Conservation (phyloP, 2,888 invertebrate genomes). For the Rosalia funebris region DNA sequence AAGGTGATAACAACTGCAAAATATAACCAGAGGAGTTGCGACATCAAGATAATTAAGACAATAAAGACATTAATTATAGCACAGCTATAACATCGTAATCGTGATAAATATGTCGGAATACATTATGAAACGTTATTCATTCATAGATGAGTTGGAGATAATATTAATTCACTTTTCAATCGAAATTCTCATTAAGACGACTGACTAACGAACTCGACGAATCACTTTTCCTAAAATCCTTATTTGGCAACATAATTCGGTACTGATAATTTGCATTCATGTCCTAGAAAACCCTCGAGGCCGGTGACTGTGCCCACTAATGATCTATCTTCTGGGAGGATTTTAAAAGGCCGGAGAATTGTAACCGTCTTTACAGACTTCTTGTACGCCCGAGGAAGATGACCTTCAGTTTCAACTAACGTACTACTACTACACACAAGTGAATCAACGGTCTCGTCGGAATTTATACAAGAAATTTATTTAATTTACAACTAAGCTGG, state of each 20-base stretch:
- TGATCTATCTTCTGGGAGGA: constrained; percentile 4
- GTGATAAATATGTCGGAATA: too few relatives aligned
- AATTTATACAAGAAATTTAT: constrained; percentile 34
- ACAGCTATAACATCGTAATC: too few relatives aligned
- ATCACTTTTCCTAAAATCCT: not conserved
- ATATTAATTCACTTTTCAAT: too few relatives aligned
- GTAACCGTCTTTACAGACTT: constrained; percentile 6
- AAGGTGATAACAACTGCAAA: too few relatives aligned
- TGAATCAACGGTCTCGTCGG: constrained; percentile 45
- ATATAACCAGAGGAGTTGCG: too few relatives aligned
- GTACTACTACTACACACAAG: constrained; percentile 28
- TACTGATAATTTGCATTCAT: constrained; percentile 9
- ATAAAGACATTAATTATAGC: too few relatives aligned
- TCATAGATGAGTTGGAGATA: too few relatives aligned
- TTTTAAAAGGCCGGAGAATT: constrained; percentile 8
- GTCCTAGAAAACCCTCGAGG: not conserved
- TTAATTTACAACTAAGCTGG: constrained; percentile 14
- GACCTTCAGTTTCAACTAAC: constrained; percentile 30
- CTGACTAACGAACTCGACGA: not conserved
- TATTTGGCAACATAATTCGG: not conserved
- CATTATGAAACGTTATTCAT: too few relatives aligned
- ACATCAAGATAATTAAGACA: too few relatives aligned
- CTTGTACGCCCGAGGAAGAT: constrained; percentile 20
- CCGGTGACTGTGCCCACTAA: not conserved
- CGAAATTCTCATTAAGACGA: not conserved